A percentile compares a stretch with the other conserved stretches of the same genome.
phyloP scores from a whole-genome alignment of 2,797 vertebrate species.

The Tachyglossus aculeatus region DNA sequence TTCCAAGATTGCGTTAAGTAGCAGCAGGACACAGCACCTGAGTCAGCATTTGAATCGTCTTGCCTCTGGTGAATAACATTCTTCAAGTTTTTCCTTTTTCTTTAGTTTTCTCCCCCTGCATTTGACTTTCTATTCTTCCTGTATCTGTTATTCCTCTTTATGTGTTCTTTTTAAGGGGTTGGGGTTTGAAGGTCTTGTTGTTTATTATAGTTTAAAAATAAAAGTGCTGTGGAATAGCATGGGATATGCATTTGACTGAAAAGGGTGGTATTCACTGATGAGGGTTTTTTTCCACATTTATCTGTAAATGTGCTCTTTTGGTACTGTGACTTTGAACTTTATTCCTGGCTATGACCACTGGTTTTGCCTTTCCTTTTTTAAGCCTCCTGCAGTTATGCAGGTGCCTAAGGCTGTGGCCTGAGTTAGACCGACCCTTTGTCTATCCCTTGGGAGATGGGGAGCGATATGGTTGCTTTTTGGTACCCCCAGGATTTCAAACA shows the following conservation, averaged over 20 bases:
- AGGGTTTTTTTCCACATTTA: constrained; percentile 71
- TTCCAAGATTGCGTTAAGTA: constrained; percentile 33
- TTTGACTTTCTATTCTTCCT: constrained; percentile 36
- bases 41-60: constrained; percentile 33
- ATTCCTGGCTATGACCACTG: constrained; percentile 49
- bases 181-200: constrained; percentile 56
- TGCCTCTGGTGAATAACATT: constrained; percentile 28
- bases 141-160: constrained; percentile 62
- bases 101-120: constrained; percentile 42
- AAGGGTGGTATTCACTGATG: constrained; percentile 73
- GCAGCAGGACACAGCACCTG: constrained; percentile 18
- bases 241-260: constrained; percentile 68
- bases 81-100: constrained; percentile 48
- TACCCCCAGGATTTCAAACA: constrained; percentile 40
- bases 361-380: constrained; percentile 1
- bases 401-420: constrained; percentile 55
- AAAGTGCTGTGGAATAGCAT: constrained; percentile 78
- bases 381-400: constrained; percentile 54
- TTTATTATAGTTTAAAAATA: constrained; percentile 79
- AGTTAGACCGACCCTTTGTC: constrained; percentile 64
- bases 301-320: constrained; percentile 75
- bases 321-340: constrained; percentile 67
- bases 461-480: constrained; percentile 22
- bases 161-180: constrained; percentile 64
- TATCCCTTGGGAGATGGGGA: constrained; percentile 16